Percentiles rank a stretch among this genome's conserved stretches.
Evolutionary conservation across 2,888 invertebrate species (phyloP).

Genomic region (Drosophila barbarae): DNA sequence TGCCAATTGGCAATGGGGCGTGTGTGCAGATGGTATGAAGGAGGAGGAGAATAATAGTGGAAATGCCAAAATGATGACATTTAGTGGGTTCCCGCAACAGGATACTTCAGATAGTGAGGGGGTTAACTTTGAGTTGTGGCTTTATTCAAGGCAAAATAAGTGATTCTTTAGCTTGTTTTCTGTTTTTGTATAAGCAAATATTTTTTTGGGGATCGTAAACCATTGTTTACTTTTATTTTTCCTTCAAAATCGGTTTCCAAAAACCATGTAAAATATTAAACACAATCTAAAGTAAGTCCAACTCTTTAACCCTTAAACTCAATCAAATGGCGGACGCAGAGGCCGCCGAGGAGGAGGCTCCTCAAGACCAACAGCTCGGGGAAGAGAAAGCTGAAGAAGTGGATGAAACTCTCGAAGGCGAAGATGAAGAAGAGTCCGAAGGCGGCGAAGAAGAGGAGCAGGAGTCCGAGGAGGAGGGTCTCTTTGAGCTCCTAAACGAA

Average conservation of each 20-base stretch:
- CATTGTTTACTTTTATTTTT: not conserved
- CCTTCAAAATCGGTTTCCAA: not conserved
- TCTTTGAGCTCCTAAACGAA: constrained; percentile 27
- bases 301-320: not conserved
- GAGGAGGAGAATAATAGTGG: not conserved
- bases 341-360: not conserved
- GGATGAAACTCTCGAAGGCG: not conserved
- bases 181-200: too few species aligned
- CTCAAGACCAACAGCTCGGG: not conserved
- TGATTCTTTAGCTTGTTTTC: not conserved
- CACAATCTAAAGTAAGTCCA: not conserved
- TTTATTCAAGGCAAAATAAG: not conserved
- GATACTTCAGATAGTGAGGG: not conserved
- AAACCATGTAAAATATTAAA: not conserved
- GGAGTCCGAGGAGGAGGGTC: constrained; percentile 20
- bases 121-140: not conserved
- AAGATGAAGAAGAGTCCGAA: not conserved
- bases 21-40: not conserved
- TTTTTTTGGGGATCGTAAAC: too few species aligned
- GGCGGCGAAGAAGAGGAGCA: not conserved
- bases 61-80: constrained; percentile 26
- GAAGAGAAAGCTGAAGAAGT: not conserved
- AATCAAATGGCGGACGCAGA: constrained; percentile 27
- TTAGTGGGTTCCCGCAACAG: constrained; percentile 17
- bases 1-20: constrained; percentile 15